phyloP scores from a whole-genome alignment of 1,140 invertebrate genomes.

The Ctenoplectra terminalis region DNA sequence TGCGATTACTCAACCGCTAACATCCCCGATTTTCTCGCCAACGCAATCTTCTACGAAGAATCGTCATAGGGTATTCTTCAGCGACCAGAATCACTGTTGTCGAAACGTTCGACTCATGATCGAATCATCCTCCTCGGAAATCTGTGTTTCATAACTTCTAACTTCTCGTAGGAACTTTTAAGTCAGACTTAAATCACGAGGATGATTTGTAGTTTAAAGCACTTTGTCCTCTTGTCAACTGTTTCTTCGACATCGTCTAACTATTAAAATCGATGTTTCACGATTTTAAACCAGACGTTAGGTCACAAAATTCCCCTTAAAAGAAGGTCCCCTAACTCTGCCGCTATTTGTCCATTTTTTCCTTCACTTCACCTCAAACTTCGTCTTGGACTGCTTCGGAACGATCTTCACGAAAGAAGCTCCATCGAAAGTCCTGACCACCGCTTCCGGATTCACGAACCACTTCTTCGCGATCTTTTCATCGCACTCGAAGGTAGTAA shows the following conservation, averaged over 20 bases:
- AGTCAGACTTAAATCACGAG: neutral
- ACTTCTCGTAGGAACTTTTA: neutral
- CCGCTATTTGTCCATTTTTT: too few species aligned
- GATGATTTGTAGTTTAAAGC: neutral
- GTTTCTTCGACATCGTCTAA: neutral
- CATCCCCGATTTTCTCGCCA: neutral
- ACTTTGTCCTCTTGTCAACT: neutral
- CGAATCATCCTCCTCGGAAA: neutral
- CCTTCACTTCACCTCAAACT: neutral
- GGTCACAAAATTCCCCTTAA: too few species aligned
- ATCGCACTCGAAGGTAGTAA: constrained; percentile 38
- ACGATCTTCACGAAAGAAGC: neutral
- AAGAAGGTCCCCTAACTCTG: neutral
- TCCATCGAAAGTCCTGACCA: constrained; percentile 2
- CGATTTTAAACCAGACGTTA: neutral
- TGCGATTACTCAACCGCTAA: neutral
- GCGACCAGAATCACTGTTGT: neutral
- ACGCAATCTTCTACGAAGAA: neutral
- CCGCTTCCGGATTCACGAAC: neutral
- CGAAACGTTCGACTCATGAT: neutral
- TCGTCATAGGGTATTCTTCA: neutral
- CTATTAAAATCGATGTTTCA: neutral
- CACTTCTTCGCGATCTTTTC: constrained; percentile 27
- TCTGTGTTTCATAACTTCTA: neutral
- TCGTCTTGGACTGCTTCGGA: neutral